Evolutionary conservation across 2,797 vertebrate genomes (phyloP), one percentile per base, ranked within the genome.

Genomic region (Echiichthys vipera): DNA sequence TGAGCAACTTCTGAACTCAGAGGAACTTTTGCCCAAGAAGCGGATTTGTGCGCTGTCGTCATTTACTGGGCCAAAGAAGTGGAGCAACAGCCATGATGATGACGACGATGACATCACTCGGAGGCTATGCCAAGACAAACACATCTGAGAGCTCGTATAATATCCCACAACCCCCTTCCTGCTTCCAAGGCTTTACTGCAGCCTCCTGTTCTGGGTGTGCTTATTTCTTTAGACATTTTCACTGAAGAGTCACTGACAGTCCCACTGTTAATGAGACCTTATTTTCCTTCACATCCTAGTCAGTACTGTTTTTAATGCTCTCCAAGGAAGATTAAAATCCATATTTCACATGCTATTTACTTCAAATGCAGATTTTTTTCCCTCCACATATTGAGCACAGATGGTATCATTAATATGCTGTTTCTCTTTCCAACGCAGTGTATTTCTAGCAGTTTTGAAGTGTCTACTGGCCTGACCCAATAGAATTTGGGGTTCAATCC

Each of bases 121-220:
- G 27, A 58, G 68, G 25, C 67, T 13, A 18, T 66, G 91, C 92
- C 92, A 92, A 91, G 76, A 77, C 62, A 89, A 92, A 89, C 85
- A 89, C 84, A 84, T 87, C 73, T 74, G 71, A 89, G 79, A 69
- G 81, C 80, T 88, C 17, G 34, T 79, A 75, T 73, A 84, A 84
- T 78, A 82, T 77, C 81, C 81, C 55, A 72, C 50, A 79, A 54
- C 67, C 55, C 74, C 65, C 55, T 68, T 72, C 58, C 59, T 20
- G 46, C 78, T 81, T 84, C 77, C 75, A 64, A 69, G 55, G 50
- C 53, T 90, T 75, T 68, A 57, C 80, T 88, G 79, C 63, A 72
- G 62, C 75, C 58, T 79, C 54, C 46, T 32, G 63, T 39, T 61
- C 51, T 30, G 20, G 14, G 15, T 5, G 5, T 43, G 13, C 53